A percentile compares a stretch with the other conserved stretches of the same genome.
These are phyloP conservation scores for Oscheius myriophilus DNA, from an alignment of 2,888 invertebrate genomes.

Conservation along the genomic window DNA sequence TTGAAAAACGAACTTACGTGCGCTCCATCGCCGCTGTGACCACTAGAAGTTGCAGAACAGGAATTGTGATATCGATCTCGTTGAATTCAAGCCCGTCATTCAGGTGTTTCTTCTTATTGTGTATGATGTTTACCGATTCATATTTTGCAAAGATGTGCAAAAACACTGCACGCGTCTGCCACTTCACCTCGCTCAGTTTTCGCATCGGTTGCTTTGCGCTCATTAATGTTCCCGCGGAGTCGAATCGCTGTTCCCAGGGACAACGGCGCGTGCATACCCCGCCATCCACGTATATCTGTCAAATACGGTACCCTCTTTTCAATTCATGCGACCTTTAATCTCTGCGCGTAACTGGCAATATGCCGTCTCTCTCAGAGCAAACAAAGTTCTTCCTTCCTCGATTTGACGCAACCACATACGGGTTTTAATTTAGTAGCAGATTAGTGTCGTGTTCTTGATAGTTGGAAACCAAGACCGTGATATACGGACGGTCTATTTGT, in stretches of 20 bases:
- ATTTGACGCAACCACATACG: slow-evolving; percentile 22
- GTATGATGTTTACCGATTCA: no score
- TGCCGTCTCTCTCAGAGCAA: slow-evolving; percentile 27
- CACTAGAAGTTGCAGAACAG: slow-evolving; percentile 9
- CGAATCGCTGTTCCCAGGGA: slow-evolving; percentile 22
- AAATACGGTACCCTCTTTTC: not conserved
- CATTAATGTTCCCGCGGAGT: slow-evolving; percentile 24
- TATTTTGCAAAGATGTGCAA: no score
- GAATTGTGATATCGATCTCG: slow-evolving; percentile 24
- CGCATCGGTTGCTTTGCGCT: slow-evolving; percentile 20
- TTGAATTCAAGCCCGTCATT: slow-evolving; percentile 8
- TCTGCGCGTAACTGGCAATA: slow-evolving; percentile 27
- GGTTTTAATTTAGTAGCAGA: not conserved
- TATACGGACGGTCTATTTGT: no score
- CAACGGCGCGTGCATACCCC: slow-evolving; percentile 19
- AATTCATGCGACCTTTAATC: slow-evolving; percentile 14
- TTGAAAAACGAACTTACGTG: not conserved
- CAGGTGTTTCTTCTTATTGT: no score
- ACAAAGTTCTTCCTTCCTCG: slow-evolving; percentile 22
- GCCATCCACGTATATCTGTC: not conserved
- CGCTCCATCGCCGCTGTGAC: not conserved
- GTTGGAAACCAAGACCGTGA: no score
- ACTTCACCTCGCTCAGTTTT: no score
- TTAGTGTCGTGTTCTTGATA: no score
- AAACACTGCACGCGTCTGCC: no score